Base-by-base conservation (phyloP, 2,888 invertebrate genomes). In the Folsomia candida region DNA sequence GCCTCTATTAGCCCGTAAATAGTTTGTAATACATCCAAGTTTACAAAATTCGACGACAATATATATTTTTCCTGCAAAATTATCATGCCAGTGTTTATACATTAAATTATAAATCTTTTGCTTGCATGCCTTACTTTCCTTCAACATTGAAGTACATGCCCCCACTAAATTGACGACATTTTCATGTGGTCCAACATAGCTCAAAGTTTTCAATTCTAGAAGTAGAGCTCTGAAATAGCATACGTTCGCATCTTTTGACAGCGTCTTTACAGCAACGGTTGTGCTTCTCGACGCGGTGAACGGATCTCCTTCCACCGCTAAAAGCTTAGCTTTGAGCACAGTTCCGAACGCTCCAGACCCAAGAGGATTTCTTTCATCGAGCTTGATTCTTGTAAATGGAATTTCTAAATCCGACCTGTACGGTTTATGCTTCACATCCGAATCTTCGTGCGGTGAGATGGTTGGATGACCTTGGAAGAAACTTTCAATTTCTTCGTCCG, bases 1-100 rank as follows among this genome's bases (percentile, higher is more conserved):
- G 1, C 76, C 76, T 20, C 76, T 25, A 51, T 70, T 28, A 22
- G 73, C 69, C 47, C 72, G 73, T 2, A 76, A 51, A 69, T 68
- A 76, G n/a, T 76, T 70, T 27, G 70, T 67, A 4, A 76, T 62
- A 62, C 69, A 70, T 6, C 76, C 76, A 51, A 51, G 72, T 0
- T 73, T 73, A 22, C 76, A 76, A 20, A 76, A 73, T 47, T 76
- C 76, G 24, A 76, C 73, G 29, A 76, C 73, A 47, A 76, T 67
- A 27, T 68, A 76, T 18, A 76, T 51, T 20, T 72, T 73, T 59
- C 72, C 75, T 75, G 6, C 2, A 28, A 66, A 66, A n/a, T 51
- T 22, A 51, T 64, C 51, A 51, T 11, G n/a, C n/a, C n/a, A n/a
- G n/a, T n/a, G n/a, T n/a, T n/a, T n/a, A n/a, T n/a, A n/a, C n/a